Evolutionary conservation across 2,113 vertebrate species (phyloP).

Genomic region (Picathartes gymnocephalus): DNA sequence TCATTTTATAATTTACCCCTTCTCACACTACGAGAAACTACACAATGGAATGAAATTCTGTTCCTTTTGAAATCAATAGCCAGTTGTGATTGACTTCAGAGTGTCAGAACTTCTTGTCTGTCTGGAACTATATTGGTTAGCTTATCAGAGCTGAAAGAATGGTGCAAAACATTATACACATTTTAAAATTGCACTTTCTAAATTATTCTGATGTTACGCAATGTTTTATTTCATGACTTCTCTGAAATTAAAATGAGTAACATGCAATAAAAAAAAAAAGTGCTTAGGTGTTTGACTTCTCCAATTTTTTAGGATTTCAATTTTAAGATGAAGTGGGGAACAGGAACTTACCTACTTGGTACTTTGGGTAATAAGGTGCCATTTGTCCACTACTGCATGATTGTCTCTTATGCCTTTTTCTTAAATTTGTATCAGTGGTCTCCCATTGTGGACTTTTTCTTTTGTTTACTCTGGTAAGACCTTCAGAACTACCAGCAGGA

Average conservation of each 20-base stretch:
- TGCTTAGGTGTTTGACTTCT: background rate
- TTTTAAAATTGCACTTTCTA: background rate
- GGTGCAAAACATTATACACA: background rate
- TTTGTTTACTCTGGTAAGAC: slow-evolving; percentile 73
- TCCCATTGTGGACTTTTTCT: slow-evolving; percentile 75
- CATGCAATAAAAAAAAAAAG: background rate
- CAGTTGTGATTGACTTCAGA: background rate
- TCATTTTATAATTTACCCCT: background rate
- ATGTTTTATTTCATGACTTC: background rate
- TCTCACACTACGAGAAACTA: background rate
- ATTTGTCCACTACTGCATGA: slow-evolving; percentile 84
- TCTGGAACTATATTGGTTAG: background rate
- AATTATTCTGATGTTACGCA: background rate
- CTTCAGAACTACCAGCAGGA: slow-evolving; percentile 58
- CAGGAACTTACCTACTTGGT: slow-evolving; percentile 87
- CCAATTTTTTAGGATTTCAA: background rate
- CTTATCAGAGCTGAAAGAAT: background rate
- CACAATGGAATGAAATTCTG: background rate
- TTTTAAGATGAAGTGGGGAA: slow-evolving; percentile 66
- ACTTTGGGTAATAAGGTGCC: slow-evolving; percentile 85
- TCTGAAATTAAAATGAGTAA: background rate
- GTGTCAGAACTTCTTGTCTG: background rate
- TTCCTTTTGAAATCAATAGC: background rate
- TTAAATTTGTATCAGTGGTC: slow-evolving; percentile 74
- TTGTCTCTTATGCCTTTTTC: slow-evolving; percentile 83